phyloP scores from a whole-genome alignment of 2,797 vertebrate species.

The Sylvilagus floridanus region DNA sequence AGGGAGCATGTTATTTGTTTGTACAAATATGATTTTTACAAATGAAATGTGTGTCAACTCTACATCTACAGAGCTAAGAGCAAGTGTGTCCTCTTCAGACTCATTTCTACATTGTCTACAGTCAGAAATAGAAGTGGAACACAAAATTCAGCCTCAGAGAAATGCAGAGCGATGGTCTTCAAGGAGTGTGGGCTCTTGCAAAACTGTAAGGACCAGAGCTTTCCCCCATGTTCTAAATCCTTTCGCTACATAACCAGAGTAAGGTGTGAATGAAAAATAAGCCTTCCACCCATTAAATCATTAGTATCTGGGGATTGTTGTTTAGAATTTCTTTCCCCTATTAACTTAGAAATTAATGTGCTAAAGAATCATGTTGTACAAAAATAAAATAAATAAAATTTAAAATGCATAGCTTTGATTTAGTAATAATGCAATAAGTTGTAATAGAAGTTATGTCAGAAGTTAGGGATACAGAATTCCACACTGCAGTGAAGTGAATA shows the following conservation, averaged over 20 bases:
- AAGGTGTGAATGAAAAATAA: not conserved
- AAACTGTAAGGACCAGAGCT: not conserved
- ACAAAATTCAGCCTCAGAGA: not conserved
- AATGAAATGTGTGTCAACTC: accelerated
- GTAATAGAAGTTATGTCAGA: not conserved
- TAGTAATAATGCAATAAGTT: too few species aligned
- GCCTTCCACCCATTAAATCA: not conserved
- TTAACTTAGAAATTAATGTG: not conserved
- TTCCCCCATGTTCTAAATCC: not conserved
- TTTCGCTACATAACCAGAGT: not conserved
- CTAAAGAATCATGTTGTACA: not conserved
- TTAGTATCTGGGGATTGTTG: not conserved
- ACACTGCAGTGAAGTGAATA: not conserved
- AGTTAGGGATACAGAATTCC: not conserved
- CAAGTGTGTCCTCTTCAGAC: accelerated
- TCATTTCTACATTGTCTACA: accelerated
- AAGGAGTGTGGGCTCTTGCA: accelerated
- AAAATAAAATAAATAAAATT: not conserved
- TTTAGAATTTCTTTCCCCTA: not conserved
- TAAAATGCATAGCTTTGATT: not conserved
- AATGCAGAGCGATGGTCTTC: not conserved
- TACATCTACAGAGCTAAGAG: not conserved
- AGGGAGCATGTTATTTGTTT: not conserved
- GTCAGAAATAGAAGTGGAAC: not conserved
- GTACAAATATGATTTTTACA: not conserved